Evolutionary conservation across 2,888 invertebrate genomes (phyloP).

Genomic region (Creontiades dilutus): DNA sequence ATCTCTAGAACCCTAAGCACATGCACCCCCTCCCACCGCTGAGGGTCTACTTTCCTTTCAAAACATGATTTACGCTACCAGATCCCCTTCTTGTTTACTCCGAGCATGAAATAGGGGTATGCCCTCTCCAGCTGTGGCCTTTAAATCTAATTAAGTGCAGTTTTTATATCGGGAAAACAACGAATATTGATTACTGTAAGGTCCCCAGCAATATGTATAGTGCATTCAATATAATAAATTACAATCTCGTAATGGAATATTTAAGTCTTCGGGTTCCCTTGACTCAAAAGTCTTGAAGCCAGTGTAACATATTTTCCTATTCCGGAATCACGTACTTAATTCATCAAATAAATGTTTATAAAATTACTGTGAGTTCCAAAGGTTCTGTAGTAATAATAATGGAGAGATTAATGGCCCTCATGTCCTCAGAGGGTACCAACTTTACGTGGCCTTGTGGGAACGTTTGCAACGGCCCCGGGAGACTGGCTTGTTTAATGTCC

Average conservation of each 20-base stretch:
- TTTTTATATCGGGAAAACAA: slow-evolving; percentile 5
- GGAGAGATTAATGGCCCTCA: no score
- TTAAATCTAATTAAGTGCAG: slow-evolving; percentile 49
- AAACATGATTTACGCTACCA: slow-evolving; percentile 48
- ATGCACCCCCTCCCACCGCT: slow-evolving; percentile 38
- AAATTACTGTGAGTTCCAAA: no score
- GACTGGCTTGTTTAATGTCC: no score
- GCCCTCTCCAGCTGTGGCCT: slow-evolving; percentile 38
- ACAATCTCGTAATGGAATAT: neutral
- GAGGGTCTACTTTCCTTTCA: slow-evolving; percentile 31
- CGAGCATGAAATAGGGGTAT: slow-evolving; percentile 11
- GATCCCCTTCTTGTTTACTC: slow-evolving; percentile 41
- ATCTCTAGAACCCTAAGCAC: slow-evolving; percentile 26
- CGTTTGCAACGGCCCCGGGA: no score
- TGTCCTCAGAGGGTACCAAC: no score
- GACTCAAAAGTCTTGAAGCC: no score
- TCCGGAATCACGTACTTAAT: no score
- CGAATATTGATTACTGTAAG: slow-evolving; percentile 5
- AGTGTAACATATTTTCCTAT: no score
- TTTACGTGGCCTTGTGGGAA: no score
- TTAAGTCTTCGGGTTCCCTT: neutral
- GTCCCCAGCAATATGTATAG: neutral
- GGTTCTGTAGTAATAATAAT: no score
- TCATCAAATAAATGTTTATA: no score
- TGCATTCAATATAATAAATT: neutral